phyloP scores from a whole-genome alignment of 2,888 invertebrate genomes.

The Aleiodes leptofemur region DNA sequence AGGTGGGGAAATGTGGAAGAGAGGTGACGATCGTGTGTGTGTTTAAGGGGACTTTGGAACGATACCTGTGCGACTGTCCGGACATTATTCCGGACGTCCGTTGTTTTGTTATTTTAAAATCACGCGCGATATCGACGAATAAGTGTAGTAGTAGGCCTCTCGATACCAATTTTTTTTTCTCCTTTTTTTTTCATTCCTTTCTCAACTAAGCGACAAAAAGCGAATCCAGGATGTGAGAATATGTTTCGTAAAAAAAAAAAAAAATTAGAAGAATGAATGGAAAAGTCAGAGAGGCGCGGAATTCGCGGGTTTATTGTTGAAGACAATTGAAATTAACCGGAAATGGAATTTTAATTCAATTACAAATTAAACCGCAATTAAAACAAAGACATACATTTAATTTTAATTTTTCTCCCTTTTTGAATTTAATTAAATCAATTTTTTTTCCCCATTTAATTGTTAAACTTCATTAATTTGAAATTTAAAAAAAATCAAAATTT shows the following conservation, averaged over 20 bases:
- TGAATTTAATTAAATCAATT: too few species aligned
- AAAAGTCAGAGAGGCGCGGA: slow-evolving; percentile 68
- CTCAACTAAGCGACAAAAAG: slow-evolving; percentile 56
- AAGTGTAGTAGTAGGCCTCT: slow-evolving; percentile 21
- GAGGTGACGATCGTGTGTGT: slow-evolving; percentile 55
- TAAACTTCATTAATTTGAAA: too few species aligned
- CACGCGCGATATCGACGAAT: slow-evolving; percentile 66
- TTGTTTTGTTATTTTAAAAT: slow-evolving; percentile 73
- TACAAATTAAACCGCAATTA: not conserved
- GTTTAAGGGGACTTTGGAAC: slow-evolving; percentile 66
- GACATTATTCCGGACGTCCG: slow-evolving; percentile 74
- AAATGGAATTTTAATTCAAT: slow-evolving; percentile 1
- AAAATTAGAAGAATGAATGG: slow-evolving; percentile 60
- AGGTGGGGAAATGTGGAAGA: slow-evolving; percentile 49
- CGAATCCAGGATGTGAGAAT: slow-evolving; percentile 69
- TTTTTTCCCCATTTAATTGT: too few species aligned
- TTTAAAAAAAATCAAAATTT: too few species aligned
- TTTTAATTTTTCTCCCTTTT: too few species aligned
- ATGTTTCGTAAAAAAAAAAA: slow-evolving; percentile 30
- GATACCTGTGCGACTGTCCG: slow-evolving; percentile 75
- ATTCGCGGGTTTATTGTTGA: slow-evolving; percentile 55
- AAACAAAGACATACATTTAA: too few species aligned
- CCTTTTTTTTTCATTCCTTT: slow-evolving; percentile 44
- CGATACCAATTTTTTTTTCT: slow-evolving; percentile 49
- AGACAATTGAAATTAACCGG: slow-evolving; percentile 3